Evolutionary conservation across 1,140 invertebrate genomes (phyloP), one percentile per base, ranked within the genome.

Genomic region (Goniozus legneri): DNA sequence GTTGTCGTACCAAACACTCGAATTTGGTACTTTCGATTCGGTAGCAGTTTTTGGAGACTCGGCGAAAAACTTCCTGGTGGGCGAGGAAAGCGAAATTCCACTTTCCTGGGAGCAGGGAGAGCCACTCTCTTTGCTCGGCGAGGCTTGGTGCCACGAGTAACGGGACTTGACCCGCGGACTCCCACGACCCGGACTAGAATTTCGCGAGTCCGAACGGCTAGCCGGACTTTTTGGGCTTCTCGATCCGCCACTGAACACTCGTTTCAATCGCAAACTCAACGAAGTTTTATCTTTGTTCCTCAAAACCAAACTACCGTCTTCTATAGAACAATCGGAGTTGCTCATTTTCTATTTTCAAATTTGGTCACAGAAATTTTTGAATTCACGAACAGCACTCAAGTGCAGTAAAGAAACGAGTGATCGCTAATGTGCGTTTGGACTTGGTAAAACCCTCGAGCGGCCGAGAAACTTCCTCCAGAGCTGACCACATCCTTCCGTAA

Each of bases 61-160:
- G 15, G 18, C n/a, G n/a, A 3, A 13, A 18, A 6, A 15, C 18
- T 16, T 8, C 37, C 14, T 41, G 2, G 6, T 27, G 37, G 44
- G 42, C 1, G 34, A 38, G 10, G 34, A 38, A 20, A 8, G 12
- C n/a, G 49, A 51, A n/a, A 38, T 22, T 8, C 18, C 35, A 30
- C 43, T 55, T n/a, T 60, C 45, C 2, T 31, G 4, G 1, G 58
- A 40, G 44, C n/a, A 10, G 21, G 42, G 30, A 0, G 42, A 48
- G 18, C 8, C 19, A 46, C 34, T 40, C 2, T 56, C 50, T 8
- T 43, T 46, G n/a, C 3, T 22, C 2, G 7, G 0, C 7, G n/a
- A 31, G 24, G 12, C 2, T 14, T 41, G 14, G 30, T 62, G 50
- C 63, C 63, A 65, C 0, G 61, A 62, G 14, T 57, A 58, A 18